phyloP scores from a whole-genome alignment of 2,797 vertebrate species.

The Galago senegalensis region DNA sequence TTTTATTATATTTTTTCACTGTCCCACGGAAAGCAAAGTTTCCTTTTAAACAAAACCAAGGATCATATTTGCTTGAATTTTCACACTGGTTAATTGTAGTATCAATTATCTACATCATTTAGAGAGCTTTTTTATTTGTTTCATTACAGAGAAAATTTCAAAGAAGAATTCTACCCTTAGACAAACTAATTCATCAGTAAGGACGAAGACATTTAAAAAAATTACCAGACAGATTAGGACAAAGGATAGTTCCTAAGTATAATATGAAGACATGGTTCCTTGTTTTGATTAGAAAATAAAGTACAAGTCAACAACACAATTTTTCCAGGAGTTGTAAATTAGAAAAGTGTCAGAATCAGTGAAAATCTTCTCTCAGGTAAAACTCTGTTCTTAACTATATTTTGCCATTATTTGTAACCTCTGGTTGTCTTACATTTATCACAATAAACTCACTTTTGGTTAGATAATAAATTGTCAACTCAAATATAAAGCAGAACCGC shows the following conservation, averaged over 20 bases:
- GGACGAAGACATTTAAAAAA: constrained; percentile 52
- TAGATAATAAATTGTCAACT: constrained; percentile 34
- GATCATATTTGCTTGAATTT: constrained; percentile 41
- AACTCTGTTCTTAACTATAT: background rate
- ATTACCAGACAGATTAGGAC: background rate
- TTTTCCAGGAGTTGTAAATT: constrained; percentile 29
- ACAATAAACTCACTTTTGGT: constrained; percentile 36
- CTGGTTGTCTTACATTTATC: constrained; percentile 2
- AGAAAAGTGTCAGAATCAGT: constrained; percentile 56
- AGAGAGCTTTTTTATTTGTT: constrained; percentile 29
- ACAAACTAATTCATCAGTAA: constrained; percentile 5
- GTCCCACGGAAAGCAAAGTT: constrained; percentile 19
- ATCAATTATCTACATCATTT: constrained; percentile 29
- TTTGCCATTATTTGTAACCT: constrained; percentile 51
- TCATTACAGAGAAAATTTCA: constrained; percentile 7
- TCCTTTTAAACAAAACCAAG: constrained; percentile 42
- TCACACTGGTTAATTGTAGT: background rate
- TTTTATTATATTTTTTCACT: constrained; percentile 55
- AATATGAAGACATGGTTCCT: constrained; percentile 35
- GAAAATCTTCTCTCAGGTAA: constrained; percentile 40
- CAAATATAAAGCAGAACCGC: constrained; percentile 54
- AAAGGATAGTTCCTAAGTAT: constrained; percentile 44
- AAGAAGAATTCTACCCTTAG: constrained; percentile 36
- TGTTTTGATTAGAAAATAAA: constrained; percentile 47
- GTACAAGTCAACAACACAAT: constrained; percentile 19